phyloP scores from a whole-genome alignment of 2,888 invertebrate species.

The Ochropacha duplaris region DNA sequence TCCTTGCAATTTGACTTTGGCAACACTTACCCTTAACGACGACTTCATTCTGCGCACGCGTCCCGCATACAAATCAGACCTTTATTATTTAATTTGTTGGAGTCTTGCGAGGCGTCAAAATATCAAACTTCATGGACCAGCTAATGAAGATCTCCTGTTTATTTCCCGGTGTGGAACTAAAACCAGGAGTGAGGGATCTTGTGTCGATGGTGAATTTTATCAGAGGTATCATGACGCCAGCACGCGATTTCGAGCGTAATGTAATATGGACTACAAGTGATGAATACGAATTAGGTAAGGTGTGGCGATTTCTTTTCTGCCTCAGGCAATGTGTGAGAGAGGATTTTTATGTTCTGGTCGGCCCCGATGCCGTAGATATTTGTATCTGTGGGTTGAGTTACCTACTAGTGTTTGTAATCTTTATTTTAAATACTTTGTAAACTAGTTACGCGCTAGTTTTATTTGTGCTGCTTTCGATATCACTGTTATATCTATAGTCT shows the following conservation, averaged over 20 bases:
- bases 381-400: conserved; percentile 9
- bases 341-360: conserved; percentile 28
- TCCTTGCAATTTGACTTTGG: conserved; percentile 35
- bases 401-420: not conserved
- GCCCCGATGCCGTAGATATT: conserved; percentile 25
- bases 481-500: too few species aligned
- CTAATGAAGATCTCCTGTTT: conserved; percentile 23
- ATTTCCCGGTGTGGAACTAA: conserved; percentile 11
- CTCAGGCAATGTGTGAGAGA: conserved; percentile 29
- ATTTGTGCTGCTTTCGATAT: not conserved
- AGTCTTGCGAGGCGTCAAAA: conserved; percentile 69
- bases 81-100: conserved; percentile 74
- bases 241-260: conserved; percentile 73
- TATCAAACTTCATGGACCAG: conserved; percentile 51
- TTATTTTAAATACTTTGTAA: not conserved
- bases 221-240: conserved; percentile 56
- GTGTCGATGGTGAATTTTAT: conserved; percentile 54
- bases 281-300: conserved; percentile 70
- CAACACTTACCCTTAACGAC: conserved; percentile 39
- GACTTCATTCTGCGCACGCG: conserved; percentile 51
- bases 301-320: conserved; percentile 65
- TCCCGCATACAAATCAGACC: conserved; percentile 64
- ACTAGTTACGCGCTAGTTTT: not conserved
- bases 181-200: conserved; percentile 27
- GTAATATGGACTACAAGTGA: conserved; percentile 69